Percentiles rank a stretch among this genome's conserved stretches.
These are phyloP conservation scores for Myxocyprinus asiaticus DNA, from an alignment of 2,113 vertebrate genomes.

Conservation along the genomic window DNA sequence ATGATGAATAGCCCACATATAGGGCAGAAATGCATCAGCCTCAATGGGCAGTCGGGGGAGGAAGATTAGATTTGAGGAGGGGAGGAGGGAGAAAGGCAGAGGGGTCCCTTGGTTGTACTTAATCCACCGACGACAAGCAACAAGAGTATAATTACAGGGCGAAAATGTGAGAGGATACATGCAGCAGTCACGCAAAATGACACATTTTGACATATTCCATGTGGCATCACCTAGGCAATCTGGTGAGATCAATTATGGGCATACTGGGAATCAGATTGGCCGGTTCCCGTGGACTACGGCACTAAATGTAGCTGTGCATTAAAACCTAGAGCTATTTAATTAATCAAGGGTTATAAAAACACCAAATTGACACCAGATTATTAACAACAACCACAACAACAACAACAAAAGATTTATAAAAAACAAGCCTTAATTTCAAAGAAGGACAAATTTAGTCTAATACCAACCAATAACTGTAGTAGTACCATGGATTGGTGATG, in stretches of 20 bases:
- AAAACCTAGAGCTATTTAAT: neutral
- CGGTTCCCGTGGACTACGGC: slow-evolving; percentile 13
- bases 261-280: slow-evolving; percentile 18
- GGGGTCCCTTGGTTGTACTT: slow-evolving; percentile 13
- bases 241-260: slow-evolving; percentile 6
- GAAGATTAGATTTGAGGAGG: too few relatives aligned
- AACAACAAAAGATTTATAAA: too few relatives aligned
- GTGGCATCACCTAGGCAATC: slow-evolving; percentile 32
- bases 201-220: slow-evolving; percentile 59
- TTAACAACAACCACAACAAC: neutral
- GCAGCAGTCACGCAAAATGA: slow-evolving; percentile 46
- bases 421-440: too few relatives aligned
- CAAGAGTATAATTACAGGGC: slow-evolving; percentile 44
- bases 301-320: neutral
- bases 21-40: slow-evolving; percentile 29
- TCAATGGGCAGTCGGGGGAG: slow-evolving; percentile 6
- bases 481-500: too few relatives aligned
- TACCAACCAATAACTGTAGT: too few relatives aligned
- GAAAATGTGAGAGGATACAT: slow-evolving; percentile 36
- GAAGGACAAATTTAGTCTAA: too few relatives aligned
- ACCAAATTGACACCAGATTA: slow-evolving; percentile 13
- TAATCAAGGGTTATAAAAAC: slow-evolving; percentile 17
- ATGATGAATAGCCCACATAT: slow-evolving; percentile 31
- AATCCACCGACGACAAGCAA: slow-evolving; percentile 14
- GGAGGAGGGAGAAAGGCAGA: neutral